Base-by-base conservation (phyloP, 2,888 invertebrate species). In the Therioaphis trifolii region DNA sequence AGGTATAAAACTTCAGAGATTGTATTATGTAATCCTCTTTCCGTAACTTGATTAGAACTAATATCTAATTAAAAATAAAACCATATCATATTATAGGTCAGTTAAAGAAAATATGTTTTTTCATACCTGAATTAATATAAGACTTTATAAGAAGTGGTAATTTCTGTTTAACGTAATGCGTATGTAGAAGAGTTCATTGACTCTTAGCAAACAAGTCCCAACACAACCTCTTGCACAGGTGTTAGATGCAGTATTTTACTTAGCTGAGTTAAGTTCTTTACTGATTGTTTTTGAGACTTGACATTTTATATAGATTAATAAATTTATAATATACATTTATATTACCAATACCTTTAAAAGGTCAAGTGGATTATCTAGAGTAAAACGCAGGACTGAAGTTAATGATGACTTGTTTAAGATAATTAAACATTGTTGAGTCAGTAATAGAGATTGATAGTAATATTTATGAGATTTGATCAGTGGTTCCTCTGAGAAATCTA, bases 161-260 rank as follows among this genome's bases (percentile, higher is more conserved):
- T 88, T 94, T 93, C 88, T 92, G 92, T 88, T 93, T 93, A 85
- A 97, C 91, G 93, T 87, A 92, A 91, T 40, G 97, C 94, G 87
- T 93, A 91, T 86, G 90, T 91, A 85, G 92, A 91, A 71, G 92
- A 88, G 89, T 93, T 94, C 63, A 93, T 91, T 24, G 96, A 96
- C 88, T 95, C 93, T 86, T 94, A 92, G 86, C 97, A 90, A 85
- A 95, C 94, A 88, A 98, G 91, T 84, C 95, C 95, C 89, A 97
- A 93, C 75, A 95, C 94, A 88, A 97, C 95, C 91, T 98, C 97
- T 90, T 97, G 96, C 71, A 96, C 94, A 87, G 95, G 92, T 85
- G 94, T 94, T 88, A 97, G 92, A 89, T 94, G 94, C 88, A 97
- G 92, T 88, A 95, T 92, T 91, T 95, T 94, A 89, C 94, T 94